Base-by-base conservation (phyloP, 2,888 invertebrate species). In the Megamerina dolium region DNA sequence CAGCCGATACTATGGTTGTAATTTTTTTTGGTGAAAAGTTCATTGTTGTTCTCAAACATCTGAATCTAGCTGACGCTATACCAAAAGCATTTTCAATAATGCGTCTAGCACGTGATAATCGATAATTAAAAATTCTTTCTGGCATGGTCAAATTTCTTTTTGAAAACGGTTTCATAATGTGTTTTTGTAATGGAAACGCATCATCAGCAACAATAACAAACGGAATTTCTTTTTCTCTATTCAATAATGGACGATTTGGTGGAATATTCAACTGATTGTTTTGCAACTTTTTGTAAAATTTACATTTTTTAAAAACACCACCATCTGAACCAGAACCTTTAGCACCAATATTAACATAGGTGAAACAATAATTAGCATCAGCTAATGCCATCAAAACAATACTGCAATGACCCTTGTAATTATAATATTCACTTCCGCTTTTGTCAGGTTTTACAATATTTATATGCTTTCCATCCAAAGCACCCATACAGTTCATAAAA, bases 161-260 rank as follows among this genome's bases (percentile, higher is more conserved):
- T 20, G 34, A 30, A 21, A 34, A 44, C 30, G 39, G 44, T 30
- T 44, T 44, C 33, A 44, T 18, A 16, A 44, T 10, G 18, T 44
- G 30, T 34, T 27, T 27, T 35, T 44, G 33, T 38, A 44, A 33
- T 8, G 30, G 30, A n/a, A 44, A 44, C 21, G 39, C 39, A 44
- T 44, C 23, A 29, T 35, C 35, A 27, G 44, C 35, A 27, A 35
- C 44, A 21, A 39, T 20, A 16, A 44, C 39, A 32, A 38, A 39
- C 30, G 39, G 33, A 6, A 31, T 31, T 31, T 31, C 31, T 31
- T 31, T 31, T 31, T 31, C 14, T 13, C 16, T 31, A 14, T 31
- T 31, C 14, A 12, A 31, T 31, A 31, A 31, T 31, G 31, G n/a
- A 17, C 31, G 14, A 31, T 31, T 12, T 16, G 31, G 31, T 31